Base-by-base conservation (phyloP, 2,113 vertebrate species). In the Ophthalmolycus amberensis region DNA sequence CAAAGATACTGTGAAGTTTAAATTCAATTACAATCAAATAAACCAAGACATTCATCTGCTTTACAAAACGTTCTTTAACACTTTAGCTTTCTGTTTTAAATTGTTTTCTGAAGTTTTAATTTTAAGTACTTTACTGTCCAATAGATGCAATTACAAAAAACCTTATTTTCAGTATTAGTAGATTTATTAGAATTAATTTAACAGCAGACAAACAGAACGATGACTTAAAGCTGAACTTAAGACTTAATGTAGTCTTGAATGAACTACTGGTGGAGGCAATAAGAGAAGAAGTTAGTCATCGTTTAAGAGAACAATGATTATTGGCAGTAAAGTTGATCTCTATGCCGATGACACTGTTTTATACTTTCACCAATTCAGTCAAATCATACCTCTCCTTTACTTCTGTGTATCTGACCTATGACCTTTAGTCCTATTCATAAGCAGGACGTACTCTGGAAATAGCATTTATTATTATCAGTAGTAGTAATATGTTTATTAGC, bases 321-420 rank as follows among this genome's bases (percentile, higher is more conserved):
- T 6, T 63, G 42, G 6, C 10, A 1, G 1, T 73, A 32, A 56
- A 40, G 6, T 64, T 1, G 0, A 20, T 75, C 32, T 50, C 6
- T 63, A 75, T 25, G 59, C 71, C 48, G 44, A 64, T 1, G 73
- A 75, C 65, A 22, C 20, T 10, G 20, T n/a, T 54, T 10, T 54
- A 54, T 54, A n/a, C 7, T 25, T 4, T 22, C 27, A 3, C 18
- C 16, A 50, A 12, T 20, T 50, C 10, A 20, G 5, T 50, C 18
- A 34, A 34, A 50, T 56, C 0, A 56, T 56, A 25, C 22, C 20
- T 22, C 5, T 48, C 52, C 11, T 25, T 54, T 54, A 22, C 50
- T 22, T 52, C 50, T 22, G 18, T 44, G 42, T 44, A 44, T 5
- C 4, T 44, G 12, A 44, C 3, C 14, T 2, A 12, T 44, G 25